These are phyloP conservation scores for Cydia splendana DNA, from an alignment of 1,140 invertebrate species.

Conservation along the genomic window DNA sequence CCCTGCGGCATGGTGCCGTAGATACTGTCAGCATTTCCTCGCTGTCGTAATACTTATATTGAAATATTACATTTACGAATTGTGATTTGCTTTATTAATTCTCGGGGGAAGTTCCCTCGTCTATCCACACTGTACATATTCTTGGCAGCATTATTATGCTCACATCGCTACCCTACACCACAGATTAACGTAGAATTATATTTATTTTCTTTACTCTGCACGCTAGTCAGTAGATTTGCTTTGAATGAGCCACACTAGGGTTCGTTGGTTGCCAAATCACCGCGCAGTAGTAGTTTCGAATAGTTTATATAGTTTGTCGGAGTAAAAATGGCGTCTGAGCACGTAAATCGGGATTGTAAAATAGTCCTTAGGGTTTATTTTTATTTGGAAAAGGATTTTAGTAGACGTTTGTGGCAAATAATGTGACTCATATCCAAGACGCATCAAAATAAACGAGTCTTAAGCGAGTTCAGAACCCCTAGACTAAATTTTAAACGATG, in stretches of 20 bases:
- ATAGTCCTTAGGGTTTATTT: neutral
- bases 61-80: too few species aligned
- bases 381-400: neutral
- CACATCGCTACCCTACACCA: neutral
- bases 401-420: neutral
- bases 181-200: constrained; percentile 15
- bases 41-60: too few species aligned
- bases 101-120: neutral
- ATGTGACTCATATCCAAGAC: too few species aligned
- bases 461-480: too few species aligned
- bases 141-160: constrained; percentile 23
- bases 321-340: constrained; percentile 1
- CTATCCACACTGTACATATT: neutral
- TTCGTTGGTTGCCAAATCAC: constrained; percentile 28
- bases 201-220: constrained; percentile 6
- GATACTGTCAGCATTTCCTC: too few species aligned
- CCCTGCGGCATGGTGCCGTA: too few species aligned
- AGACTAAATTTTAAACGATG: too few species aligned
- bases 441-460: too few species aligned
- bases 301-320: constrained; percentile 26
- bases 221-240: constrained; percentile 19
- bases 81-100: too few species aligned
- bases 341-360: constrained; percentile 12
- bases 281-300: neutral
- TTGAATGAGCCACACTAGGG: constrained; percentile 25